phyloP scores from a whole-genome alignment of 2,113 vertebrate genomes.

The Lagopus muta region DNA sequence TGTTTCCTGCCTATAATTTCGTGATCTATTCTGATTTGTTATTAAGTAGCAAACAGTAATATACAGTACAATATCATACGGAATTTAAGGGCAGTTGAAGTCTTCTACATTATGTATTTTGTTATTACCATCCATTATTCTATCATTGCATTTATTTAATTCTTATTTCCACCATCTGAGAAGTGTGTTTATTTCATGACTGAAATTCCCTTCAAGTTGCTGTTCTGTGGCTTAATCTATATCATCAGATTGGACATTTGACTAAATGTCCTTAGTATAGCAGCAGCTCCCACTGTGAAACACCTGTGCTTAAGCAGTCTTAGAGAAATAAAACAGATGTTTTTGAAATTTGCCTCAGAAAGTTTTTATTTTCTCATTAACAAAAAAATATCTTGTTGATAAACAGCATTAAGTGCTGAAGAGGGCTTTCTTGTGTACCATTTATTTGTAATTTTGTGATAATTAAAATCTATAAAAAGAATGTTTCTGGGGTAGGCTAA shows the following conservation, averaged over 20 bases:
- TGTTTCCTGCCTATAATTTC: background rate
- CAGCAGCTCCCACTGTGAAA: background rate
- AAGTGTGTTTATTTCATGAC: background rate
- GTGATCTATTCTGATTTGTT: background rate
- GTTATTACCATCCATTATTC: background rate
- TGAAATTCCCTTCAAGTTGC: background rate
- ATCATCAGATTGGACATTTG: background rate
- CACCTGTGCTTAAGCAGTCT: background rate
- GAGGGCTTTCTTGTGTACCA: background rate
- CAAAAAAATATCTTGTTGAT: background rate
- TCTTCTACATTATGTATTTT: background rate
- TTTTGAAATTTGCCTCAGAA: constrained; percentile 4
- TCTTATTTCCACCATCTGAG: background rate
- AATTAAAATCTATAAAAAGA: background rate
- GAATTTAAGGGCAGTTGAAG: background rate
- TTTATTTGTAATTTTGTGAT: background rate
- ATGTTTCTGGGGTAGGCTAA: background rate
- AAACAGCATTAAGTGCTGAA: background rate
- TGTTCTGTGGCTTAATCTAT: background rate
- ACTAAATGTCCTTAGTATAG: background rate
- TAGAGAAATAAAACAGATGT: background rate
- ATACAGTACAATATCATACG: background rate
- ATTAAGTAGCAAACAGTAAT: background rate
- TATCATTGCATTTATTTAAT: background rate
- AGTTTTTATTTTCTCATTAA: background rate